Percentiles rank a stretch among this genome's conserved stretches.
These are phyloP conservation scores for Fukomys damarensis DNA, from an alignment of 2,113 vertebrate genomes.

Conservation along the genomic window DNA sequence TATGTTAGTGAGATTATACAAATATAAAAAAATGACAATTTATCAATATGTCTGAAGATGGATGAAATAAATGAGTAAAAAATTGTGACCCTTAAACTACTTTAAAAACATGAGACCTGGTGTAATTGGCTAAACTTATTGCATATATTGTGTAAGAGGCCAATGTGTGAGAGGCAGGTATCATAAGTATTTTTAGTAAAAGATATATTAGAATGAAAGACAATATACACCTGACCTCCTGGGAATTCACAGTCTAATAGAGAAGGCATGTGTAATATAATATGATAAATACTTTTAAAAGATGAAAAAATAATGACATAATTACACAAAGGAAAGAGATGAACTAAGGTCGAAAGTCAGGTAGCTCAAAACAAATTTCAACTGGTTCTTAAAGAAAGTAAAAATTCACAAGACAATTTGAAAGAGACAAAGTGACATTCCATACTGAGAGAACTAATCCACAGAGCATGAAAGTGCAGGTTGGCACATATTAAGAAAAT, in stretches of 20 bases:
- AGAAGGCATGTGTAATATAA: neutral
- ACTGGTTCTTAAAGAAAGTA: neutral
- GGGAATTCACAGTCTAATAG: neutral
- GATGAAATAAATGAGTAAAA: neutral
- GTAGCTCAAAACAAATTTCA: neutral
- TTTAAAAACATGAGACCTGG: neutral
- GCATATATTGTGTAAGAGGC: neutral
- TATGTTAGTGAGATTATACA: neutral
- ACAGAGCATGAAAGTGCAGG: neutral
- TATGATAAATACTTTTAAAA: neutral
- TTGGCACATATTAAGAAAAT: neutral
- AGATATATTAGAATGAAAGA: neutral
- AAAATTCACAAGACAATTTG: neutral
- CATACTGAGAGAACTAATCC: neutral
- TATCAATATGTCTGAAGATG: neutral
- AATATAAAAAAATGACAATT: slow-evolving; percentile 9
- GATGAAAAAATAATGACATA: neutral
- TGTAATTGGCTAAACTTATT: neutral
- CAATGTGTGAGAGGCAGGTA: neutral
- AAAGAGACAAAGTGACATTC: neutral
- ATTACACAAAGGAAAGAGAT: neutral
- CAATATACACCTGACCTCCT: neutral
- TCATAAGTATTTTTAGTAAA: neutral
- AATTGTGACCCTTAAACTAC: neutral
- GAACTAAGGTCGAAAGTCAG: neutral